phyloP scores from a whole-genome alignment of 1,140 invertebrate species.

The Bombus superbus region DNA sequence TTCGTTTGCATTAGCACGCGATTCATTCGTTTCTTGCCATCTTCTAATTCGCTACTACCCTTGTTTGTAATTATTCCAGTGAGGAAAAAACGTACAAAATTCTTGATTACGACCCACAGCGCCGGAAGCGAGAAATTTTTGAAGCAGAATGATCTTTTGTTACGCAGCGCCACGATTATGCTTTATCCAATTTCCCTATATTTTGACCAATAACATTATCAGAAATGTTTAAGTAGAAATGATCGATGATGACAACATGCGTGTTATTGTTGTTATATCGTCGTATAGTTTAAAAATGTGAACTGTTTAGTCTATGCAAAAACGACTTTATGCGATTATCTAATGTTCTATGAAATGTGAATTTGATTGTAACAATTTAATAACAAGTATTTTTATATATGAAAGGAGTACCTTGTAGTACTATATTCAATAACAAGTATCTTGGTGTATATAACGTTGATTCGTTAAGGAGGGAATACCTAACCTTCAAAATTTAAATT shows the following conservation, averaged over 20 bases:
- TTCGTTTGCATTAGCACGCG: constrained; percentile 57
- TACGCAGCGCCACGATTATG: background rate
- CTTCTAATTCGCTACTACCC: constrained; percentile 44
- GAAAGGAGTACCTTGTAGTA: background rate
- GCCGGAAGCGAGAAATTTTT: background rate
- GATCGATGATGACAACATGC: background rate
- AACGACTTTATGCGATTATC: background rate
- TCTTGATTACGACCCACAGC: background rate
- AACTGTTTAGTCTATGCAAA: background rate
- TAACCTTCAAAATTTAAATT: constrained; percentile 43
- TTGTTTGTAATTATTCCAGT: constrained; percentile 8
- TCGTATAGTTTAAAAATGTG: background rate
- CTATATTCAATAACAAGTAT: background rate
- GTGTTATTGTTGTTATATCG: background rate
- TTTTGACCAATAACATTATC: constrained; percentile 19
- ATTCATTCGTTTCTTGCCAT: constrained; percentile 59
- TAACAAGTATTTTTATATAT: background rate
- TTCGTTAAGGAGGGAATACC: background rate
- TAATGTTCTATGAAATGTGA: background rate
- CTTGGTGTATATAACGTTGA: background rate
- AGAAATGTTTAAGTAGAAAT: background rate
- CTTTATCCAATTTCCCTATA: background rate
- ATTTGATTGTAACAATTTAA: background rate
- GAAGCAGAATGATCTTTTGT: background rate
- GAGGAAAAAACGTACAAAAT: constrained; percentile 20